Base-by-base conservation (phyloP, 2,888 invertebrate species). In the Latheticus oryzae region DNA sequence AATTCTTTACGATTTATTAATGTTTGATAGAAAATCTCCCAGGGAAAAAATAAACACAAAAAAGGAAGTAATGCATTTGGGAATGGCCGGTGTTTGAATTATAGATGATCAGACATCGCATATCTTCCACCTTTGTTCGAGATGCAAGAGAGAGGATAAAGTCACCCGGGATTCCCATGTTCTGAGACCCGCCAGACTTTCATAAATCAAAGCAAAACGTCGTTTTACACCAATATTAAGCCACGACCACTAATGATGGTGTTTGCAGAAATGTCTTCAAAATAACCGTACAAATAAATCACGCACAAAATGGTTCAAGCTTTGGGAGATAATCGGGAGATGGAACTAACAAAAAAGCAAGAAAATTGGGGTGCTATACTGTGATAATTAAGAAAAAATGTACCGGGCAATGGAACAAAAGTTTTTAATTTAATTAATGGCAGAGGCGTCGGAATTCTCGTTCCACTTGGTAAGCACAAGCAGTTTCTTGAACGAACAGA, bases 31-130 rank as follows among this genome's bases (percentile, higher is more conserved):
- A 1, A 16, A 16, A 40, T 40, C 23, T 23, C 23, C 40, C 2
- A 19, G 9, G 13, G 12, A 12, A 23, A 33, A 47, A 47, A 33
- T 19, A 32, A 21, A 47, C 11, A 9, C 3, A 12, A 8, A 26
- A 12, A 15, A 30, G 40, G 37, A 35, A 43, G 35, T 24, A 45
- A 54, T 54, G 35, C 53, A 37, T 45, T 12, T 35, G 53, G 53
- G 45, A 54, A 35, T 8, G 53, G 45, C 24, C 54, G 60, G 32
- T 50, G 38, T 56, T 58, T 62, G 60, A 61, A 65, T 59, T 65
- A 65, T 63, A 62, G 64, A 64, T 62, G 64, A 64, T 62, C 61
- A 62, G 55, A 51, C 61, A 51, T 58, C 37, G 60, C 56, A 62
- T 59, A 62, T 61, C 60, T 58, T 54, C 55, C 42, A 61, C 60